Conservation (phyloP, 2,113 vertebrate species). For the Alexandromys fortis region DNA sequence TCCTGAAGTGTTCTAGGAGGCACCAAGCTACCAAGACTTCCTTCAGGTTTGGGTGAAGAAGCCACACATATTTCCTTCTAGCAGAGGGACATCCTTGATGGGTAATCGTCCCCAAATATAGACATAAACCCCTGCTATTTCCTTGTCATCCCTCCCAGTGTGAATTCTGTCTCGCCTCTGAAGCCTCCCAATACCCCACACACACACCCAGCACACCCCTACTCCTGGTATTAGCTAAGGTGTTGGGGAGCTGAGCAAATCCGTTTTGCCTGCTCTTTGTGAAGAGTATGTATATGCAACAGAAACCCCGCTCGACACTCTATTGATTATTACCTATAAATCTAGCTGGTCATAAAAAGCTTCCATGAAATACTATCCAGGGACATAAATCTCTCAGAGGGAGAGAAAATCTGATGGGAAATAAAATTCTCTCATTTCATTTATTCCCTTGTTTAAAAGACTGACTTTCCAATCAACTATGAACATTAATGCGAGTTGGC, state of each 20-base stretch:
- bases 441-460: slow-evolving; percentile 75
- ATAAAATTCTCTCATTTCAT: slow-evolving; percentile 76
- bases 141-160: neutral
- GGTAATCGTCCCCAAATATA: neutral
- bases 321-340: slow-evolving; percentile 77
- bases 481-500: slow-evolving; percentile 16
- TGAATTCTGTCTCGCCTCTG: neutral
- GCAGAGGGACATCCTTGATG: neutral
- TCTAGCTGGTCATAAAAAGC: slow-evolving; percentile 62
- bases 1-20: neutral
- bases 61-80: neutral
- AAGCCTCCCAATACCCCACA: neutral
- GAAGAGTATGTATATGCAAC: slow-evolving; percentile 34
- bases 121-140: neutral
- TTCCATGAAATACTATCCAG: slow-evolving; percentile 69
- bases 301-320: slow-evolving; percentile 53
- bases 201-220: neutral
- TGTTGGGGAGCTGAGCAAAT: neutral
- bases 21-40: neutral
- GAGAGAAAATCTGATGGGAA: slow-evolving; percentile 76
- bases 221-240: neutral
- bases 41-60: neutral
- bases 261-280: neutral
- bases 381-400: slow-evolving; percentile 72
- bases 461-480: slow-evolving; percentile 66